These are phyloP conservation scores for Phytoseiulus persimilis DNA, from an alignment of 2,888 invertebrate species.

Conservation along the genomic window DNA sequence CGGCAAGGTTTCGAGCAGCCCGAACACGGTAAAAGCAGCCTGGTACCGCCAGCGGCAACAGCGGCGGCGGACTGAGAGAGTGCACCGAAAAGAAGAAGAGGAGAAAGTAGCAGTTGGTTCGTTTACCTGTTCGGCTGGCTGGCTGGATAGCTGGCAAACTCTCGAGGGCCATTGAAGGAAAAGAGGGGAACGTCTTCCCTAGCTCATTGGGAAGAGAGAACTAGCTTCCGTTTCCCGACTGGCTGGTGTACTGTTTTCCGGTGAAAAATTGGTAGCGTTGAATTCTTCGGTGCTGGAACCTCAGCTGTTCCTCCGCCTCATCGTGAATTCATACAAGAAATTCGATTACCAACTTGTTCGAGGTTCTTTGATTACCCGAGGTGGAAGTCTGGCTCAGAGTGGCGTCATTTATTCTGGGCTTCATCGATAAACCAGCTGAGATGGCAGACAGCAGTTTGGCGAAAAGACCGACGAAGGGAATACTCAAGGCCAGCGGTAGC, in stretches of 20 bases:
- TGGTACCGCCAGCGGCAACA: neutral
- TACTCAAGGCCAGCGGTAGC: slow-evolving; percentile 82
- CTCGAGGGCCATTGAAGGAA: neutral
- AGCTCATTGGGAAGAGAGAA: neutral
- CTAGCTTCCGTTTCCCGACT: neutral
- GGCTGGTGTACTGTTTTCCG: neutral
- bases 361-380: neutral
- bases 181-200: neutral
- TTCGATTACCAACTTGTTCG: neutral
- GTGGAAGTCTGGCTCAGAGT: neutral
- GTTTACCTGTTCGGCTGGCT: neutral
- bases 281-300: neutral
- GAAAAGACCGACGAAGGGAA: slow-evolving; percentile 77
- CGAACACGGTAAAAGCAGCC: neutral
- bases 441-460: slow-evolving; percentile 63
- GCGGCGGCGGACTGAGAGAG: neutral
- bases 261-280: neutral
- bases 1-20: too few species aligned
- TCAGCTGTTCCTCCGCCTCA: neutral
- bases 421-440: neutral
- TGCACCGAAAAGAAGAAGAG: neutral
- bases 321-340: neutral
- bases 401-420: neutral
- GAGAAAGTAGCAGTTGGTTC: neutral
- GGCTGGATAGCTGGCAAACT: neutral